Evolutionary conservation across 2,113 vertebrate species (phyloP).

Genomic region (Mustela nigripes): DNA sequence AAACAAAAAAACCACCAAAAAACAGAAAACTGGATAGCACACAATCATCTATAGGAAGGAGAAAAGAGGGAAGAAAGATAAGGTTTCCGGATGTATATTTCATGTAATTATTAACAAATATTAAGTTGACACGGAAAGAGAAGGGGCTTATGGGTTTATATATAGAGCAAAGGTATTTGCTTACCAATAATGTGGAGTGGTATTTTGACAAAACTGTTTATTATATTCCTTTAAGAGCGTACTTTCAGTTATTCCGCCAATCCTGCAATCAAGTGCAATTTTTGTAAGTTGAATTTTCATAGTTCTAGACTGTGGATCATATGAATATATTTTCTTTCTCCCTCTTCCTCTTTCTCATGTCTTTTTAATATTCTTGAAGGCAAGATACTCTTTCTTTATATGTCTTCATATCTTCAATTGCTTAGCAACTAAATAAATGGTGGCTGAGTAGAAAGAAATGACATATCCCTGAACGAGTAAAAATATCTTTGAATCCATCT

Average conservation of each 20-base stretch:
- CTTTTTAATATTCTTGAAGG: slow-evolving; percentile 6
- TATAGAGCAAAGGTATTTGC: neutral
- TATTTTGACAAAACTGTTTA: neutral
- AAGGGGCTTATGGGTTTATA: neutral
- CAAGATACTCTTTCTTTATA: slow-evolving; percentile 15
- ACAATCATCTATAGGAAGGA: accelerated
- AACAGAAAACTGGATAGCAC: neutral
- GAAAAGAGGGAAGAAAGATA: neutral
- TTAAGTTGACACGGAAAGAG: neutral
- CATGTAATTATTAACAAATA: neutral
- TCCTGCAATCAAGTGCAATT: neutral
- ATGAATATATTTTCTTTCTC: neutral
- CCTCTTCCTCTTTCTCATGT: neutral
- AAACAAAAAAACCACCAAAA: neutral
- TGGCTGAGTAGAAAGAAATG: slow-evolving; percentile 49
- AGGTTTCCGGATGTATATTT: neutral
- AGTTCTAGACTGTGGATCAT: neutral
- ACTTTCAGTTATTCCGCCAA: neutral
- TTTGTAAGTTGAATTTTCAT: neutral
- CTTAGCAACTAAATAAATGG: slow-evolving; percentile 67
- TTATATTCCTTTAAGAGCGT: neutral
- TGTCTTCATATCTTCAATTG: neutral
- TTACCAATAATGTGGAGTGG: neutral
- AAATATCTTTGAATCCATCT: slow-evolving; percentile 58
- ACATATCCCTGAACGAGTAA: slow-evolving; percentile 62